phyloP scores from a whole-genome alignment of 2,113 vertebrate genomes.

The Merops nubicus region DNA sequence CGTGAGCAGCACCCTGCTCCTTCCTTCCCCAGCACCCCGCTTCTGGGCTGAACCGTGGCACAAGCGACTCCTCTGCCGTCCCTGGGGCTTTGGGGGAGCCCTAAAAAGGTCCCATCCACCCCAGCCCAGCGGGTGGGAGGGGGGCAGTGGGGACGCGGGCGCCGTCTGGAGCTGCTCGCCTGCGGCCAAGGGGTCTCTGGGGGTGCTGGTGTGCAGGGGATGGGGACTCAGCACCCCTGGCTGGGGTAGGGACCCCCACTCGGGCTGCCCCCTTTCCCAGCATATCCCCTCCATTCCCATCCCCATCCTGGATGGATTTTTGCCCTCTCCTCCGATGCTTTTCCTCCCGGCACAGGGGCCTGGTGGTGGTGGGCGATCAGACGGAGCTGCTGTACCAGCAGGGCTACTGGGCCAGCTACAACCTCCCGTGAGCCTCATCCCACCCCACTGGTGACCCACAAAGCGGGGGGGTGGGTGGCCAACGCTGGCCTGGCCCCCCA shows the following conservation, averaged over 20 bases:
- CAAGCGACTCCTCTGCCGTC: rapidly evolving
- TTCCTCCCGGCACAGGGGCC: constrained; percentile 56
- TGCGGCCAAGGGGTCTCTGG: background rate
- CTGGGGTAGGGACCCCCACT: too few relatives aligned
- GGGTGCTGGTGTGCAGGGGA: background rate
- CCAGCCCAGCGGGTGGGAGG: rapidly evolving
- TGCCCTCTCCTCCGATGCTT: rapidly evolving
- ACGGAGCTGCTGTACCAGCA: constrained; percentile 83
- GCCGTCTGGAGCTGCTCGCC: background rate
- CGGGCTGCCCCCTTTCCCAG: background rate
- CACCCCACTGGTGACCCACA: rapidly evolving
- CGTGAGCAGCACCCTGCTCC: too few relatives aligned
- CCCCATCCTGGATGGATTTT: rapidly evolving
- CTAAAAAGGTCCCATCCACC: background rate
- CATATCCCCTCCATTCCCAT: rapidly evolving
- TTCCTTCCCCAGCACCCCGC: too few relatives aligned
- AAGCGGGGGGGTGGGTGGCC: background rate
- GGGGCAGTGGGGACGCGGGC: rapidly evolving
- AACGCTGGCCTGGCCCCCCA: rapidly evolving
- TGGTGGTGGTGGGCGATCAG: constrained; percentile 80
- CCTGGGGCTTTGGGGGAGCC: background rate
- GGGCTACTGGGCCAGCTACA: constrained; percentile 96
- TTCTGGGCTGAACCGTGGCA: rapidly evolving
- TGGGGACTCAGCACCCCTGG: rapidly evolving
- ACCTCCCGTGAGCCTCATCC: constrained; percentile 85